phyloP scores from a whole-genome alignment of 2,888 invertebrate species.

The Galeruca laticollis region DNA sequence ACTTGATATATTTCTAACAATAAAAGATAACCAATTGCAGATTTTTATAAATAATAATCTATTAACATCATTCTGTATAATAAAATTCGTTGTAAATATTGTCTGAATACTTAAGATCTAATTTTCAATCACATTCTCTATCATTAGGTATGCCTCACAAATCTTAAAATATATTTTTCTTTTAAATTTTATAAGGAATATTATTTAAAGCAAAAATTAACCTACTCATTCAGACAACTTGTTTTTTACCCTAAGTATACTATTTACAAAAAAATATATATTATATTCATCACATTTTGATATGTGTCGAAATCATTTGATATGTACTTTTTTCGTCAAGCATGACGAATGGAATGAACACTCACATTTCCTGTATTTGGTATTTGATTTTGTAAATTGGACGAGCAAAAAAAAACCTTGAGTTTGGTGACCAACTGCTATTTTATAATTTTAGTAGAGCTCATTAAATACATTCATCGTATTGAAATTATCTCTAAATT shows the following conservation, averaged over 20 bases:
- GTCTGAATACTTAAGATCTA: slow-evolving; percentile 1
- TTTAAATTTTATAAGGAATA: slow-evolving; percentile 16
- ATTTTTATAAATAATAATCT: background rate
- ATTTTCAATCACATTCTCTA: background rate
- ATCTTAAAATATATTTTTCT: slow-evolving; percentile 17
- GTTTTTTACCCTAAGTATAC: slow-evolving; percentile 41
- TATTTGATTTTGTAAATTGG: background rate
- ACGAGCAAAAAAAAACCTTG: no score
- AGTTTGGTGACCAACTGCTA: no score
- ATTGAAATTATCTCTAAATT: no score
- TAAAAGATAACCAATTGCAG: no score
- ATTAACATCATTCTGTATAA: background rate
- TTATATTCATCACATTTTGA: slow-evolving; percentile 53
- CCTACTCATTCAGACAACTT: slow-evolving; percentile 43
- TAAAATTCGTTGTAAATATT: slow-evolving; percentile 34
- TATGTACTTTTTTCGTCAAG: slow-evolving; percentile 46
- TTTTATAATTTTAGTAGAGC: no score
- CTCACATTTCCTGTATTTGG: background rate
- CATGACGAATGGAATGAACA: background rate
- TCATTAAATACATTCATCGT: no score
- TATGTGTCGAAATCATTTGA: slow-evolving; percentile 53
- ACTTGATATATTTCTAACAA: no score
- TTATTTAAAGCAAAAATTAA: slow-evolving; percentile 32
- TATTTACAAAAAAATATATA: slow-evolving; percentile 48
- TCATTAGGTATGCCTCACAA: slow-evolving; percentile 18